Percentiles rank a stretch among this genome's conserved stretches.
phyloP scores from a whole-genome alignment of 2,113 vertebrate species.

The Polypterus bichir region DNA sequence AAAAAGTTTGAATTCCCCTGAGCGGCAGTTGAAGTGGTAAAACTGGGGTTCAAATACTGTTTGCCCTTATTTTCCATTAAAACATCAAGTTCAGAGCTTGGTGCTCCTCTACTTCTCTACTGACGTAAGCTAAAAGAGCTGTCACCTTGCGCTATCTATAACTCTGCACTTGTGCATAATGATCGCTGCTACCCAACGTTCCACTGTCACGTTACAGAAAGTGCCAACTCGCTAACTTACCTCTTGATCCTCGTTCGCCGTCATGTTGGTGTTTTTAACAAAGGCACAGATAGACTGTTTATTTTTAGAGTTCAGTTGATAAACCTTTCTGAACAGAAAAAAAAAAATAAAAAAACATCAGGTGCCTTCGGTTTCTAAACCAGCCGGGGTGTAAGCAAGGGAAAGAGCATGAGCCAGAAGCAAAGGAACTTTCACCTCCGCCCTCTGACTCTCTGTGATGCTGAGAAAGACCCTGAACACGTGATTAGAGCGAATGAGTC shows the following conservation, averaged over 20 bases:
- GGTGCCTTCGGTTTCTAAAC: neutral
- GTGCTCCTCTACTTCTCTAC: neutral
- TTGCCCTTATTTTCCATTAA: neutral
- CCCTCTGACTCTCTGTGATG: neutral
- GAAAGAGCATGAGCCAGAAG: neutral
- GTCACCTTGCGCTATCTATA: neutral
- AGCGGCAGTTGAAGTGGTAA: too few species aligned
- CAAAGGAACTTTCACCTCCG: neutral
- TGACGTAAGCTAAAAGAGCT: neutral
- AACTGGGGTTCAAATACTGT: too few species aligned
- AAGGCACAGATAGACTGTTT: neutral
- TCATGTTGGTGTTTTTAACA: conserved; percentile 41
- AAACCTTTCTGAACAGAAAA: neutral
- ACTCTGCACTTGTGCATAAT: neutral
- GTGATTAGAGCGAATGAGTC: neutral
- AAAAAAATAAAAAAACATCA: neutral
- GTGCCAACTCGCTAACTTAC: conserved; percentile 31
- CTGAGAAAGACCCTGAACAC: neutral
- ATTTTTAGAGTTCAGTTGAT: neutral
- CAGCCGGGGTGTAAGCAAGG: neutral
- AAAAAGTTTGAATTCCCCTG: too few species aligned
- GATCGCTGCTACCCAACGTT: neutral
- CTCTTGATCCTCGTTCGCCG: conserved; percentile 89
- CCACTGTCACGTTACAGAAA: neutral
- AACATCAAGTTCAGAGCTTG: neutral